phyloP scores from a whole-genome alignment of 2,797 vertebrate species.

The Peromyscus eremicus region DNA sequence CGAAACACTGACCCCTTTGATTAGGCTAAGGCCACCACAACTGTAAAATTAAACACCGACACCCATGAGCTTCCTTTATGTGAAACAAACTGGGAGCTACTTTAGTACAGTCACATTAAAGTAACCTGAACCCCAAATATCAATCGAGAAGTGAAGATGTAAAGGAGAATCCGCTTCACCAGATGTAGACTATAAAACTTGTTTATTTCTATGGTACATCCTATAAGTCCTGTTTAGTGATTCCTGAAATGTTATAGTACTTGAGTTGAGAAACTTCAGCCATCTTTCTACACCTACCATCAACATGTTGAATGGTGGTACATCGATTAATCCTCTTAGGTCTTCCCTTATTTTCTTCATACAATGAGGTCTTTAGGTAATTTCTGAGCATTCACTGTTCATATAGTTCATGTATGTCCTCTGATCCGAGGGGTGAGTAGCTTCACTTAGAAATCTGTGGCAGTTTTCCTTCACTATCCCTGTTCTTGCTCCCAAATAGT shows the following conservation, averaged over 20 bases:
- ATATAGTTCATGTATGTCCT: background rate
- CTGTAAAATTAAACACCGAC: constrained; percentile 26
- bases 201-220: background rate
- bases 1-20: constrained; percentile 33
- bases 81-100: constrained; percentile 48
- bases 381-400: background rate
- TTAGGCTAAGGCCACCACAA: background rate
- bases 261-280: background rate
- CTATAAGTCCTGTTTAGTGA: background rate
- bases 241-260: background rate
- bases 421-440: background rate
- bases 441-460: background rate
- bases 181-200: background rate
- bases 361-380: background rate
- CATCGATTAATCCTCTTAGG: background rate
- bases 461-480: background rate
- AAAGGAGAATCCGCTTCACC: background rate
- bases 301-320: background rate
- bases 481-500: background rate
- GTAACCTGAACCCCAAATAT: background rate
- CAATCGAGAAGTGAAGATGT: background rate
- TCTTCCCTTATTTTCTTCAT: background rate
- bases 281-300: background rate
- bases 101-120: background rate
- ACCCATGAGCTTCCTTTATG: background rate